Conservation (phyloP, 2,797 vertebrate species). For the Echiichthys vipera region DNA sequence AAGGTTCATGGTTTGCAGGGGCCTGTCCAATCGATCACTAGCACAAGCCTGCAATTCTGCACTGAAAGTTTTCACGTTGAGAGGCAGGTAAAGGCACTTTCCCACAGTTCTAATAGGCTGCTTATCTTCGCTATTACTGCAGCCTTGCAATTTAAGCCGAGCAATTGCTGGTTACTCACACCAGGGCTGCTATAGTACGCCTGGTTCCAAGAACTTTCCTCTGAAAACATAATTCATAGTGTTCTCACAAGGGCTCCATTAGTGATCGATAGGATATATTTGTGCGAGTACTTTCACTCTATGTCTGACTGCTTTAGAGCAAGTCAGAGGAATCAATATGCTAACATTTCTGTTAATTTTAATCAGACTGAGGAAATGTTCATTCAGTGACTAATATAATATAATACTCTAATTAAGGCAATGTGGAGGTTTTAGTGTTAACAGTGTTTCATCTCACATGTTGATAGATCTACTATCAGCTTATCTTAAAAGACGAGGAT, state of each 20-base stretch:
- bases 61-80: conserved; percentile 36
- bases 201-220: conserved; percentile 37
- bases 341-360: conserved; percentile 52
- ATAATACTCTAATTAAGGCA: conserved; percentile 54
- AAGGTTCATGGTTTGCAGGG: conserved; percentile 17
- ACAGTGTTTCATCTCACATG: conserved; percentile 43
- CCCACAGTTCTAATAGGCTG: conserved; percentile 42
- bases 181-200: background rate
- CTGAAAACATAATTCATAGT: conserved; percentile 34
- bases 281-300: conserved; percentile 46
- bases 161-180: conserved; percentile 18
- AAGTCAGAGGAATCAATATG: conserved; percentile 49
- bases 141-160: conserved; percentile 40
- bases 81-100: conserved; percentile 61
- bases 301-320: conserved; percentile 27
- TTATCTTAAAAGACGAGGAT: conserved; percentile 43
- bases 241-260: conserved; percentile 46
- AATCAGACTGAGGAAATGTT: conserved; percentile 54
- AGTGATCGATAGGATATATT: conserved; percentile 56
- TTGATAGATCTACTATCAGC: conserved; percentile 29
- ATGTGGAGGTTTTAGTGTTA: conserved; percentile 41
- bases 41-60: conserved; percentile 38
- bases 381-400: conserved; percentile 47
- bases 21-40: conserved; percentile 62
- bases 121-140: conserved; percentile 49